A percentile compares a stretch with the other conserved stretches of the same genome.
These are phyloP conservation scores for Anarrhichthys ocellatus DNA, from an alignment of 2,113 vertebrate genomes.

Conservation along the genomic window DNA sequence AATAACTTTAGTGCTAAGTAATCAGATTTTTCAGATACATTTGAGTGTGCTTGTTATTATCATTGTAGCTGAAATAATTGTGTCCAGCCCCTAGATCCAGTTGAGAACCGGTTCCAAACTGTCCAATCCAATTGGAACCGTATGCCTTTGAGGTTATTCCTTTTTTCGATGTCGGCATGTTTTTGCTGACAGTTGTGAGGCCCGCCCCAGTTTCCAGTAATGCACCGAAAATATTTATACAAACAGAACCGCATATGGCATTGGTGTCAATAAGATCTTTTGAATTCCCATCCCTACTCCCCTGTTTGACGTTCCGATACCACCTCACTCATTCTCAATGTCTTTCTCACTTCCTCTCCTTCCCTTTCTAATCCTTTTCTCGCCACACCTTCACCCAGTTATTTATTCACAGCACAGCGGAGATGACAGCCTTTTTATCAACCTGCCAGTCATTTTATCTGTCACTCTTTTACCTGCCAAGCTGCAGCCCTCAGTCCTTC, in stretches of 20 bases:
- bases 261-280: neutral
- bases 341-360: neutral
- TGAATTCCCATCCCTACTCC: neutral
- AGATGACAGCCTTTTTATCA: constrained; percentile 43
- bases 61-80: neutral
- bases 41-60: neutral
- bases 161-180: neutral
- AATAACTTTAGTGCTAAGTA: neutral
- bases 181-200: neutral
- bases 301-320: neutral
- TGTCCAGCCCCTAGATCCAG: neutral
- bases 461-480: constrained; percentile 22
- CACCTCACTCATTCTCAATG: constrained; percentile 15
- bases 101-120: neutral
- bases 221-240: neutral
- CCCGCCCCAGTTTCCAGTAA: neutral
- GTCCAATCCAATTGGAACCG: neutral
- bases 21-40: neutral
- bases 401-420: constrained; percentile 33
- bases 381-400: constrained; percentile 12
- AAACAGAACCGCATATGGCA: neutral
- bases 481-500: constrained; percentile 7
- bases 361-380: neutral
- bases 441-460: constrained; percentile 35
- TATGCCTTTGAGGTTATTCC: neutral